Evolutionary conservation across 2,888 invertebrate species (phyloP), one percentile per base, ranked within the genome.

Genomic region (Drosophila falleni): DNA sequence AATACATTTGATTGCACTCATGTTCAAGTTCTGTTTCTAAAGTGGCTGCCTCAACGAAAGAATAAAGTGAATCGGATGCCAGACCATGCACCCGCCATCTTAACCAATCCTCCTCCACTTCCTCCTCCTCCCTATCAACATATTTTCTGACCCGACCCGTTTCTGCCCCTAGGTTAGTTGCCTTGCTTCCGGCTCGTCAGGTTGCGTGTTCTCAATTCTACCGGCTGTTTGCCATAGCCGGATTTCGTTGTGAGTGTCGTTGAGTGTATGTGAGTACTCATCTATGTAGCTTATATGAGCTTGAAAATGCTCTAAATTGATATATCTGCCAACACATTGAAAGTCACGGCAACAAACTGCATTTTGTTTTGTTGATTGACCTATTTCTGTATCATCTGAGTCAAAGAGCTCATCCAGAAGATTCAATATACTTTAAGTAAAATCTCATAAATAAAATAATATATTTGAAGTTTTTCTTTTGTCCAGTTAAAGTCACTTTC

Each of bases 1-100:
- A 82, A 87, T 85, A 86, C 86, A 86, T 86, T 86, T 86, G 86
- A 86, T 86, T 86, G 86, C 86, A 86, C 86, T 86, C 87, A 81
- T 87, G 86, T 81, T 87, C 86, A 85, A 87, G 87, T 83, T 86
- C 78, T 85, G 80, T 73, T 81, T 79, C 86, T 83, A 88, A 85
- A 88, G 85, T 85, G 81, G 88, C 88, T 76, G 77, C 77, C 65
- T 70, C 73, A 58, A 66, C 70, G 72, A 71, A 83, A 79, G 73
- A 83, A 81, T 83, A 67, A 80, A 83, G 69, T 74, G 74, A 76
- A 83, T 74, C 81, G 84, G 81, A 74, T 80, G 86, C 80, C 53
- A 65, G 61, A 44, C 42, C 62, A 55, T 71, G 50, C 49, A 41
- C 13, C 10, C 15, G 10, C 11, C 9, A 33, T 15, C 33, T 11